Conservation (phyloP, 2,888 invertebrate genomes). For the Cantharis nigra region DNA sequence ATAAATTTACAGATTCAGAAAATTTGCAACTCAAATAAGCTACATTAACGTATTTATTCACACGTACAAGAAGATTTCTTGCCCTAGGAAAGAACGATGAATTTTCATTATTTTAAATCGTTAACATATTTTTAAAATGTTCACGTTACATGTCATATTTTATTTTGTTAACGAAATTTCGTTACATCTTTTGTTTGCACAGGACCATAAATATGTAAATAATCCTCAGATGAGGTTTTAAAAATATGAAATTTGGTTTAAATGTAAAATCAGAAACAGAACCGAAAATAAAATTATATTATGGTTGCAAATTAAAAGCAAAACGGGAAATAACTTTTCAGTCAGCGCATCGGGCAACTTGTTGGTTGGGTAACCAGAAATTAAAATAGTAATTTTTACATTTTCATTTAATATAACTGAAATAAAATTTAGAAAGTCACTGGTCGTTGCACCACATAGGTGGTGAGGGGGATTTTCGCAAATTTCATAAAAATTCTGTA, state of each 20-base stretch:
- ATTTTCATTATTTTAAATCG: conserved; percentile 7
- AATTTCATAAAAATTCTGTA: too few relatives aligned
- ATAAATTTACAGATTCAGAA: conserved; percentile 22
- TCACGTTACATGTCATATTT: neutral
- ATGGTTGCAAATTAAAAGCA: neutral
- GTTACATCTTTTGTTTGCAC: neutral
- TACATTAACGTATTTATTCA: conserved; percentile 38
- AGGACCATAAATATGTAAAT: neutral
- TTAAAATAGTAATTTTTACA: too few relatives aligned
- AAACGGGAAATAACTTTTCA: neutral
- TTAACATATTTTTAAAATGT: neutral
- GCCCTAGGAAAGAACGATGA: conserved; percentile 9
- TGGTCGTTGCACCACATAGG: too few relatives aligned
- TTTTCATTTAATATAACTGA: too few relatives aligned
- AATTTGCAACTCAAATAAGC: conserved; percentile 39
- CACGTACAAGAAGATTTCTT: conserved; percentile 22
- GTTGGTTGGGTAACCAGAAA: neutral
- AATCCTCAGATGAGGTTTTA: neutral
- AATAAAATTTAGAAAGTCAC: too few relatives aligned
- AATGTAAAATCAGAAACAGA: neutral
- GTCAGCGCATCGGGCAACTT: neutral
- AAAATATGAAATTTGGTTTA: neutral
- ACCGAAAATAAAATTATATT: neutral
- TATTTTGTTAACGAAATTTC: neutral
- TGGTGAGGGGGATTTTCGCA: too few relatives aligned